Evolutionary conservation across 2,888 invertebrate genomes (phyloP).

Genomic region (Himalopsyche anomala): DNA sequence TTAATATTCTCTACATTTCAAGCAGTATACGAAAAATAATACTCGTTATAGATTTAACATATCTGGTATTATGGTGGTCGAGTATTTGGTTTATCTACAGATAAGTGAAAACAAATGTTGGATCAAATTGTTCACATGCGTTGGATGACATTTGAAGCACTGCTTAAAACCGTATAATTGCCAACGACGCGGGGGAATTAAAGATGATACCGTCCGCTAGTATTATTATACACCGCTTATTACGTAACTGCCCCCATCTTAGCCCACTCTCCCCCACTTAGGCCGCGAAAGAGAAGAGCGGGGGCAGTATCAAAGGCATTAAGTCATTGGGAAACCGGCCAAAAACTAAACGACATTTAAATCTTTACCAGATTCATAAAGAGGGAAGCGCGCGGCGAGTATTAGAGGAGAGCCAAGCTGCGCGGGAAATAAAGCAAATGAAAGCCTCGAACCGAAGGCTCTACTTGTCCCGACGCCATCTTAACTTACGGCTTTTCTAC

Average conservation of each 20-base stretch:
- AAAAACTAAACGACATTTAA: constrained; percentile 62
- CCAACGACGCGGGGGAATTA: constrained; percentile 73
- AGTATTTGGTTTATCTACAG: too few relatives aligned
- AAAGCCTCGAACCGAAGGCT: constrained; percentile 47
- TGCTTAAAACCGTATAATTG: constrained; percentile 74
- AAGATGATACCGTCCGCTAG: constrained; percentile 71
- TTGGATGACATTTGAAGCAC: not conserved
- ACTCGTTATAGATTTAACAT: too few relatives aligned
- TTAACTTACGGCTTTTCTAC: constrained; percentile 56
- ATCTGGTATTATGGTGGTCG: too few relatives aligned
- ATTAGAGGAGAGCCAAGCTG: constrained; percentile 44
- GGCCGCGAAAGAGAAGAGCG: constrained; percentile 38
- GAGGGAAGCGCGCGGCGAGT: constrained; percentile 52
- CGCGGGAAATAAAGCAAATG: constrained; percentile 56
- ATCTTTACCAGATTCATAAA: constrained; percentile 45
- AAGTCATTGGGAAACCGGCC: constrained; percentile 63
- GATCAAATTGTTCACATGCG: too few relatives aligned
- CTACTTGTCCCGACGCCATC: constrained; percentile 56
- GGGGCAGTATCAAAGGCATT: constrained; percentile 57
- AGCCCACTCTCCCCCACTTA: constrained; percentile 40
- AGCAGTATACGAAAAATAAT: too few relatives aligned
- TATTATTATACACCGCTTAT: constrained; percentile 56
- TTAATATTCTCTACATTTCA: too few relatives aligned
- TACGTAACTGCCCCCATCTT: constrained; percentile 47
- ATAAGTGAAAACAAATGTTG: too few relatives aligned